Evolutionary conservation across 2,113 vertebrate species (phyloP).

Genomic region (Elephas maximus): DNA sequence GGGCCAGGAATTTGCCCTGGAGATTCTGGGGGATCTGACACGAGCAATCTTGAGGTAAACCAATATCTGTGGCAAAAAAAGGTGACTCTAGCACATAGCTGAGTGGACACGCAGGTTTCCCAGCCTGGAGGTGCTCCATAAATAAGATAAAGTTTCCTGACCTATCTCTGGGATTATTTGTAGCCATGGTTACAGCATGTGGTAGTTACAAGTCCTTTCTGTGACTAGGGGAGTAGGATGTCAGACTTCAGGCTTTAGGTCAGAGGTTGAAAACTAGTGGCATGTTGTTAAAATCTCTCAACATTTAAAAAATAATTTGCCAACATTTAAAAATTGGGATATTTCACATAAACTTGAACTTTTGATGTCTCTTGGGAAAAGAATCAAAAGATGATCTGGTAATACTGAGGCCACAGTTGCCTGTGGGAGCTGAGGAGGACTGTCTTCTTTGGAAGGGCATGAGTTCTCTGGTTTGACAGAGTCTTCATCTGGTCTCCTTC

Average conservation of each 20-base stretch:
- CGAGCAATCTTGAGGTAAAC: conserved; percentile 70
- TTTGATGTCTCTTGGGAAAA: background rate
- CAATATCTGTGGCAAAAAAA: conserved; percentile 71
- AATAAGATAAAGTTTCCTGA: conserved; percentile 77
- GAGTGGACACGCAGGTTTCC: conserved; percentile 63
- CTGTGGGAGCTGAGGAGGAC: background rate
- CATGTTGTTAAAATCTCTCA: background rate
- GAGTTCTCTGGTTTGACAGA: background rate
- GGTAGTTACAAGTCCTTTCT: conserved; percentile 5
- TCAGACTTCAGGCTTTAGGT: background rate
- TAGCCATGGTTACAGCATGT: conserved; percentile 56
- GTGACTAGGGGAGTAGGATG: background rate
- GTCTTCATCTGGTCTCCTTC: background rate
- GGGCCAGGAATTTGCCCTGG: conserved; percentile 79
- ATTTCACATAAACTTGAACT: background rate
- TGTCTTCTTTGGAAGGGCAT: background rate
- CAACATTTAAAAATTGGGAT: background rate
- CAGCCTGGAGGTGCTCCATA: conserved; percentile 63
- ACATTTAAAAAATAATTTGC: background rate
- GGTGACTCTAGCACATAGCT: conserved; percentile 73
- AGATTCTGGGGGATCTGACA: conserved; percentile 64
- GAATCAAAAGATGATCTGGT: background rate
- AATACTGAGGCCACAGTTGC: background rate
- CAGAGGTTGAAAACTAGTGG: background rate
- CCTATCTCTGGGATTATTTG: conserved; percentile 71